A percentile compares a stretch with the other conserved stretches of the same genome.
Conservation (phyloP, 1,140 invertebrate species). For the Oedothorax gibbosus region DNA sequence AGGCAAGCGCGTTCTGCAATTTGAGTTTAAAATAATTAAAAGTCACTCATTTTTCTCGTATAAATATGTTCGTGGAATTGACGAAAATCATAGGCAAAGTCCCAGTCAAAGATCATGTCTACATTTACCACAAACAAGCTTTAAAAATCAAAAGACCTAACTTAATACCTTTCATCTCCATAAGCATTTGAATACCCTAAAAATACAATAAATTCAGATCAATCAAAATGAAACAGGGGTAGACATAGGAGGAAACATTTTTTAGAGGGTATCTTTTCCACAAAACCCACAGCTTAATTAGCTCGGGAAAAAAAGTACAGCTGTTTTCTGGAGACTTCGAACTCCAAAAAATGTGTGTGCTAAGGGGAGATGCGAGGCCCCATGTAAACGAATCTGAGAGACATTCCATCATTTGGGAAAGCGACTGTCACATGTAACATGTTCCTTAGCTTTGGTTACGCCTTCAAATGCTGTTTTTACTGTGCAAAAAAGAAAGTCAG, state of each 20-base stretch:
- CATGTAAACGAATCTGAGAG: no score
- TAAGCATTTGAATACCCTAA: neutral
- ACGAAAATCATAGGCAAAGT: no score
- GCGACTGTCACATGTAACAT: conserved; percentile 45
- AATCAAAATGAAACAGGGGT: neutral
- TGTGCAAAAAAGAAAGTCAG: neutral
- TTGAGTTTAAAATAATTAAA: no score
- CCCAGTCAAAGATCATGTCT: no score
- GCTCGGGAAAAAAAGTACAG: conserved; percentile 32
- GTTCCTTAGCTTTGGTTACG: conserved; percentile 10
- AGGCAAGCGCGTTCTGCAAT: no score
- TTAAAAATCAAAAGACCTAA: no score
- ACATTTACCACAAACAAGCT: no score
- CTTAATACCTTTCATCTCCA: no score
- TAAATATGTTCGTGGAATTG: no score
- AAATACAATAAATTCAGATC: conserved; percentile 34
- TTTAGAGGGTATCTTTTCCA: neutral
- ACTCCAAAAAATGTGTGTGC: conserved; percentile 37
- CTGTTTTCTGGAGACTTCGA: conserved; percentile 12
- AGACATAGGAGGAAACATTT: neutral
- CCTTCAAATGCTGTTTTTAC: conserved; percentile 17
- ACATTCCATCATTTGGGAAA: conserved; percentile 48
- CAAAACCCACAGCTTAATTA: conserved; percentile 42
- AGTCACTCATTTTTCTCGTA: no score
- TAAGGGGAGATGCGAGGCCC: conserved; percentile 12